phyloP scores from a whole-genome alignment of 2,888 invertebrate species.

The Diabrotica balteata region DNA sequence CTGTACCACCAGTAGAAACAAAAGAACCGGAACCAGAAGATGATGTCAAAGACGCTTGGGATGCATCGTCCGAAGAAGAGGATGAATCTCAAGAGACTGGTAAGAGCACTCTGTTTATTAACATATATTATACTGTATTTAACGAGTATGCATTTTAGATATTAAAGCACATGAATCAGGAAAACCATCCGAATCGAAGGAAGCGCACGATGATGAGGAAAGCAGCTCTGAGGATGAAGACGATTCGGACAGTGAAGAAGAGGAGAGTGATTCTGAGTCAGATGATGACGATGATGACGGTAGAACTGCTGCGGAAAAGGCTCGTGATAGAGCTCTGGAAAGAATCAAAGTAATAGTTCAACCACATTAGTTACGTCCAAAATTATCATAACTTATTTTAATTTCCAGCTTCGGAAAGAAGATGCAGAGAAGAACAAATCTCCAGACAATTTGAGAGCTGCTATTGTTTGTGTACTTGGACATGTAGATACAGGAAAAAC shows the following conservation, averaged over 20 bases:
- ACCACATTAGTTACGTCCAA: not conserved
- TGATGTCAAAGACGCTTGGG: slow-evolving; percentile 86
- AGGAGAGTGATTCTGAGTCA: slow-evolving; percentile 62
- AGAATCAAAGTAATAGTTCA: slow-evolving; percentile 69
- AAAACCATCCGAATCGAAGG: slow-evolving; percentile 16
- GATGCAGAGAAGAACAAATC: slow-evolving; percentile 74
- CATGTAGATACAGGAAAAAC: slow-evolving; percentile 99
- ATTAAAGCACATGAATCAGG: not conserved
- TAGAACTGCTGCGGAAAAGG: slow-evolving; percentile 78
- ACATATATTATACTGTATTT: not conserved
- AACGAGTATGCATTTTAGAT: too few relatives aligned
- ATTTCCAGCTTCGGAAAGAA: slow-evolving; percentile 67
- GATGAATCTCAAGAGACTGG: slow-evolving; percentile 63
- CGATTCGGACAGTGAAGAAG: slow-evolving; percentile 46
- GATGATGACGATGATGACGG: slow-evolving; percentile 69
- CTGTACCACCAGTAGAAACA: slow-evolving; percentile 41
- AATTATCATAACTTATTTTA: not conserved
- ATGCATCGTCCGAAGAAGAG: slow-evolving; percentile 70
- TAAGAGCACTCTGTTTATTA: slow-evolving; percentile 12
- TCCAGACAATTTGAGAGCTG: slow-evolving; percentile 81
- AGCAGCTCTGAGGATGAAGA: slow-evolving; percentile 60
- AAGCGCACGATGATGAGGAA: slow-evolving; percentile 47
- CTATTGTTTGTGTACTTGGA: slow-evolving; percentile 97
- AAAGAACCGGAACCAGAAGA: slow-evolving; percentile 57
- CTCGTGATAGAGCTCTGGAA: slow-evolving; percentile 73